Evolutionary conservation across 1,140 invertebrate genomes (phyloP), one percentile per base, ranked within the genome.

Genomic region (Centruroides vittatus): DNA sequence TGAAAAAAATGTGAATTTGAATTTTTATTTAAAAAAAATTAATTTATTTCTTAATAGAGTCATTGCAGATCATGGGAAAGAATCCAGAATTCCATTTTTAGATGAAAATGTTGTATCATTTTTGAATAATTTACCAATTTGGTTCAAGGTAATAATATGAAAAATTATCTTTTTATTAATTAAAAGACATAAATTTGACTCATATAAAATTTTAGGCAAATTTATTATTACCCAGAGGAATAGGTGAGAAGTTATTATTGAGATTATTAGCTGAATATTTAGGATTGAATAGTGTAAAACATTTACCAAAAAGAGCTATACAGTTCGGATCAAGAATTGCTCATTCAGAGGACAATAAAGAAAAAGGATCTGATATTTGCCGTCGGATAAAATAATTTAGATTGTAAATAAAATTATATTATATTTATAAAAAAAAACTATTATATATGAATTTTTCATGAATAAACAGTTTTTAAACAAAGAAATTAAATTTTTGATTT

Each of bases 321-420:
- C 95, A 99, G 73, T 98, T 99, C 81, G 95, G 95, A n/a, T 93
- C 92, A 1, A 80, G 88, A 70, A 95, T 98, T 67, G 93, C 94
- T 4, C 91, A 96, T 64, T 59, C 78, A 46, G 81, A 83, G 67
- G 76, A 78, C 73, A 80, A 81, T 50, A 93, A 89, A 73, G 87
- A 95, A 77, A 94, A 91, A 73, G 93, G 87, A 23, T 80, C 80
- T 66, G 83, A 93, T 71, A 67, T 84, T 13, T 66, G 63, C 60
- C 41, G 3, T 23, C 23, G 23, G 23, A 23, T 23, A 23, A 23
- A 23, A 23, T 23, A 23, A 23, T 23, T 23, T 23, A 23, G 23
- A 23, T 23, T 23, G 23, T 23, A 23, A 23, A 23, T 23, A 23
- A 23, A 23, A 23, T 23, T 23, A 23, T 23, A 23, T 23, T 23